Conservation (phyloP, 2,797 vertebrate genomes). For the Choloepus didactylus region DNA sequence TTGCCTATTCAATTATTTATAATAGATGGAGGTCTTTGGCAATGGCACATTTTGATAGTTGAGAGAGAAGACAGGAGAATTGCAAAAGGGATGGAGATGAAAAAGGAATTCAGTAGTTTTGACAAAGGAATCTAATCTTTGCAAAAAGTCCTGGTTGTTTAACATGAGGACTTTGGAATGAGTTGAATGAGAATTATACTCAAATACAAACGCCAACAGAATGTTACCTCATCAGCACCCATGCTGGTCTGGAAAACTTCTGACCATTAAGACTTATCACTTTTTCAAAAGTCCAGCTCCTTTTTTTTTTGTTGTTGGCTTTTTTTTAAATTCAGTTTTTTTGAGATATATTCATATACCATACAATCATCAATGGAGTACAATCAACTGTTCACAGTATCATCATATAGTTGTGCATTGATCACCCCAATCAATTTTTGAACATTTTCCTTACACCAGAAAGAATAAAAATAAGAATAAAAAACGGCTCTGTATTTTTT, state of each 20-base stretch:
- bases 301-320: too few relatives aligned
- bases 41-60: not conserved
- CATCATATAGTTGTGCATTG: too few relatives aligned
- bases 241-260: not conserved
- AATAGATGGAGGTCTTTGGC: slow-evolving; percentile 17
- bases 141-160: slow-evolving; percentile 15
- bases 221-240: not conserved
- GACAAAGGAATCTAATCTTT: not conserved
- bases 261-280: not conserved
- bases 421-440: too few relatives aligned
- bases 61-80: not conserved
- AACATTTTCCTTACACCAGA: too few relatives aligned
- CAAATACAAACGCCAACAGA: not conserved
- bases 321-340: too few relatives aligned
- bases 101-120: slow-evolving; percentile 51
- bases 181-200: slow-evolving; percentile 2
- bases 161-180: slow-evolving; percentile 13
- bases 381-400: too few relatives aligned
- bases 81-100: not conserved
- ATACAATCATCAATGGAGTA: too few relatives aligned
- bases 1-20: slow-evolving; percentile 40
- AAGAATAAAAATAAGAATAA: too few relatives aligned
- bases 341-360: too few relatives aligned
- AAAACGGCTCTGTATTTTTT: not conserved
- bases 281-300: slow-evolving; percentile 19